phyloP scores from a whole-genome alignment of 2,888 invertebrate species.

The Archips xylosteana region DNA sequence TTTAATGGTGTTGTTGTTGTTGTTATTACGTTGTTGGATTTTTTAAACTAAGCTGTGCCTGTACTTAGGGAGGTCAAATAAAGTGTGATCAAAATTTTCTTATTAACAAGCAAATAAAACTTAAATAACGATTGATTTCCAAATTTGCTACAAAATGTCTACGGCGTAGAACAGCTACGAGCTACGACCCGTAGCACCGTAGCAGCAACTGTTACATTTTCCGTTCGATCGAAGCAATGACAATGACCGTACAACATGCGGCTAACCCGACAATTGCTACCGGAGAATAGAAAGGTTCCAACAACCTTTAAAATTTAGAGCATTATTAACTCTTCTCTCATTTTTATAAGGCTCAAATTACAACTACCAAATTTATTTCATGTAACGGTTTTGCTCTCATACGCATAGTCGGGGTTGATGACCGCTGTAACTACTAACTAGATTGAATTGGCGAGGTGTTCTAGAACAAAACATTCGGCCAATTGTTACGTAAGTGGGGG shows the following conservation, averaged over 20 bases:
- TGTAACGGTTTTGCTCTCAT: not conserved
- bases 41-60: too few relatives aligned
- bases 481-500: not conserved
- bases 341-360: not conserved
- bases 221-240: not conserved
- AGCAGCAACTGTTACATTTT: slow-evolving; percentile 20
- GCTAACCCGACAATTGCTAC: not conserved
- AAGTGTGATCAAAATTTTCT: too few relatives aligned
- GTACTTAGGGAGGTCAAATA: too few relatives aligned
- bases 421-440: slow-evolving; percentile 8
- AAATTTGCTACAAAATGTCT: slow-evolving; percentile 1
- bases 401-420: not conserved
- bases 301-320: not conserved
- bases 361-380: not conserved
- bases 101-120: too few relatives aligned
- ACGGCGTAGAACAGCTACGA: slow-evolving; percentile 36
- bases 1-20: too few relatives aligned
- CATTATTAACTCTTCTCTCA: not conserved
- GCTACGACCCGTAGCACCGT: slow-evolving; percentile 36
- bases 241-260: not conserved
- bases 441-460: slow-evolving; percentile 9
- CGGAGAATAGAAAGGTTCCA: not conserved
- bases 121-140: not conserved
- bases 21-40: too few relatives aligned
- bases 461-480: slow-evolving; percentile 3